phyloP scores from a whole-genome alignment of 2,797 vertebrate genomes.

The Chiloscyllium punctatum region DNA sequence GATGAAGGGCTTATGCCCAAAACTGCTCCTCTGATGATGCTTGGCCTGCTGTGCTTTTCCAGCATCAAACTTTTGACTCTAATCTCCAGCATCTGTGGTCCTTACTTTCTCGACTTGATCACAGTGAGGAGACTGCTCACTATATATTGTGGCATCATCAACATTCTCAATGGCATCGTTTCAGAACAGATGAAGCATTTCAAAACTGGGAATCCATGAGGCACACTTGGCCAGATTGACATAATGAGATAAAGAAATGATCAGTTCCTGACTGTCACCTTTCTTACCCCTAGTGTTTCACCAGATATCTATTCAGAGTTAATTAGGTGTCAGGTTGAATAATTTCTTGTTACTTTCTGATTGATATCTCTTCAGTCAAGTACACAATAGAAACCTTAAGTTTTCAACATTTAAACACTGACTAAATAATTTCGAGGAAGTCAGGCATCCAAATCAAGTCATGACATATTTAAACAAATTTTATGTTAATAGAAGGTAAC shows the following conservation, averaged over 20 bases:
- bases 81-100: too few relatives aligned
- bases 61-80: too few relatives aligned
- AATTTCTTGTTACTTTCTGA: not conserved
- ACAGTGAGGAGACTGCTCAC: too few relatives aligned
- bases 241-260: not conserved
- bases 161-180: too few relatives aligned
- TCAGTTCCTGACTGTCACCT: not conserved
- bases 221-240: too few relatives aligned
- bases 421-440: not conserved
- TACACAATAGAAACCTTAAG: not conserved
- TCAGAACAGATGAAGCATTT: too few relatives aligned
- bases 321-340: not conserved
- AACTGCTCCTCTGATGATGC: too few relatives aligned
- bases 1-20: too few relatives aligned
- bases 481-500: not conserved
- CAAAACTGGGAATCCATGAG: too few relatives aligned
- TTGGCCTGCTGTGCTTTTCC: too few relatives aligned
- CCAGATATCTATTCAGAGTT: not conserved
- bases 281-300: not conserved
- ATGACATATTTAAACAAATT: not conserved
- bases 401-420: not conserved
- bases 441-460: not conserved
- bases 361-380: not conserved
- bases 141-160: too few relatives aligned
- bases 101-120: too few relatives aligned